These are phyloP conservation scores for Borostomias antarcticus DNA, from an alignment of 2,797 vertebrate genomes.

Conservation along the genomic window DNA sequence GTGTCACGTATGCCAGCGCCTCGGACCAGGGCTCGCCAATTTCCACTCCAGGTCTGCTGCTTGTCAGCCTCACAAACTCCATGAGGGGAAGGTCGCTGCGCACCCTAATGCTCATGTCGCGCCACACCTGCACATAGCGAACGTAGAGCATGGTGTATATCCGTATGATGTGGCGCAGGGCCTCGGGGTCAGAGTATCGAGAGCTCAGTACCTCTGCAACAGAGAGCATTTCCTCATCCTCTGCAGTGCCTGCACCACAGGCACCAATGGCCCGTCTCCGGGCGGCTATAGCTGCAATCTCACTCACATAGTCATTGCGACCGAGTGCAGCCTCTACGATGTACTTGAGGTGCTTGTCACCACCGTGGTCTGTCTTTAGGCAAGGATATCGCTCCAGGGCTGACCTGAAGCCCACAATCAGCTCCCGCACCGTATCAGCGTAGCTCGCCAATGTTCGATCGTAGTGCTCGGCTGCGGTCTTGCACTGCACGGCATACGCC, in stretches of 20 bases:
- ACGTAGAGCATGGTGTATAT: conserved; percentile 24
- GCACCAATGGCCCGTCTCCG: not conserved
- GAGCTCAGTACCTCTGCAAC: conserved; percentile 8
- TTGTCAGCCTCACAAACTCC: conserved; percentile 17
- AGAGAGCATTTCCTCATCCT: not conserved
- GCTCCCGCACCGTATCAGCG: conserved; percentile 22
- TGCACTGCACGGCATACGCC: conserved; percentile 22
- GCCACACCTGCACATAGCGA: conserved; percentile 29
- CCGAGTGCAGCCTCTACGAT: conserved; percentile 34
- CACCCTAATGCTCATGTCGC: conserved; percentile 24
- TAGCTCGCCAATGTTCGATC: conserved; percentile 19
- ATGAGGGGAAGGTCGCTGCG: conserved; percentile 9
- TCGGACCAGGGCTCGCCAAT: conserved; percentile 34
- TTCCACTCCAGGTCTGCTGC: conserved; percentile 21
- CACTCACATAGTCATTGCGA: conserved; percentile 20
- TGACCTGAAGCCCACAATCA: conserved; percentile 30
- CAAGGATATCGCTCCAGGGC: conserved; percentile 29
- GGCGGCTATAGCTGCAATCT: conserved; percentile 26
- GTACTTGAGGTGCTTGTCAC: conserved; percentile 13
- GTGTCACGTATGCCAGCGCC: conserved; percentile 21
- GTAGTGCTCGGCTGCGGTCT: conserved; percentile 19
- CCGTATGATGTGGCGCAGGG: conserved; percentile 13
- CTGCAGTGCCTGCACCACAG: no score
- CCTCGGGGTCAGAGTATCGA: conserved; percentile 19
- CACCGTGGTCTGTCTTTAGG: conserved; percentile 10